Base-by-base conservation (phyloP, 1,140 invertebrate species). In the Galleria mellonella region DNA sequence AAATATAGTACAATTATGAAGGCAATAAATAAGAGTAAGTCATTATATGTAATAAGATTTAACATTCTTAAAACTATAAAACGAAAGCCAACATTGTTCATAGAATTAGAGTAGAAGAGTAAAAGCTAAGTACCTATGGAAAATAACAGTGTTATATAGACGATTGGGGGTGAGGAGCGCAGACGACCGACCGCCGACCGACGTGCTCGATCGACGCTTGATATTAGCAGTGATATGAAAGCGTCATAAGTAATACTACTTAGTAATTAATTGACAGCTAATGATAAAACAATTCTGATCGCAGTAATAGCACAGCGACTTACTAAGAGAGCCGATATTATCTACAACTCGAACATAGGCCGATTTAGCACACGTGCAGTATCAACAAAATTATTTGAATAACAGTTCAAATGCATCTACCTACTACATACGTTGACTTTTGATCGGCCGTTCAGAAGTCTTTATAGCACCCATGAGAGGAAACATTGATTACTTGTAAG, bases 131-230 rank as follows among this genome's bases (percentile, higher is more conserved):
- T 52, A 58, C 32, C 30, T 50, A 48, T 43, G 55, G 47, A 62
- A 54, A 59, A 64, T 76, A 71, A 64, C 58, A 73, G 75, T 83
- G 76, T 78, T 81, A 78, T 83, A 83, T 73, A 81, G 79, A 83
- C 74, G 69, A 52, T 15, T 47, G 32, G 40, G 48, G 47, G 61
- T 48, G 48, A 61, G 43, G 49, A 44, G 47, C 62, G 53, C 58
- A 68, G 63, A 53, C 40, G 37, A 33, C 31, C 41, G 33, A 9
- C 14, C 17, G 15, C 14, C 31, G 13, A 31, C 12, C 28, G 35
- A 31, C 33, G 15, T 8, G 36, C 29, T 3, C 14, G 17, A 37
- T 7, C 14, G 35, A n/a, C 6, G 15, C 13, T 15, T 37, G 35
- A 37, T 37, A 17, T 17, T 23, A 23, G 35, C 12, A 8, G 32